phyloP scores from a whole-genome alignment of 1,140 invertebrate species.

The Drosophila nikananu region DNA sequence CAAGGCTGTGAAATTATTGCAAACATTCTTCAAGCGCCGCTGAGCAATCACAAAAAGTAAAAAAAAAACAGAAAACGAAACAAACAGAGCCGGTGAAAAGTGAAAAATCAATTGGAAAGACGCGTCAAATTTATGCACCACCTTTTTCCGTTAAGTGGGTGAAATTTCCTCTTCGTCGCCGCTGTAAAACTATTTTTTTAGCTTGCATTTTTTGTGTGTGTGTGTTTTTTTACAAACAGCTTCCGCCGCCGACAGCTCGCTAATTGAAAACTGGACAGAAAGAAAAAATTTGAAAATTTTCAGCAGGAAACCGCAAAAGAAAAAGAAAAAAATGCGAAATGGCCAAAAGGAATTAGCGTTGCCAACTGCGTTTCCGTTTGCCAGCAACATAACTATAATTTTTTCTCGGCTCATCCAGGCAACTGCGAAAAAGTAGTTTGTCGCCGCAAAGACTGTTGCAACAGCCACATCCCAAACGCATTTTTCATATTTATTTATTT shows the following conservation, averaged over 20 bases:
- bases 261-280: slow-evolving; percentile 62
- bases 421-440: slow-evolving; percentile 28
- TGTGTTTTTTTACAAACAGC: slow-evolving; percentile 44
- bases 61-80: slow-evolving; percentile 11
- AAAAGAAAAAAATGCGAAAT: slow-evolving; percentile 35
- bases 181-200: slow-evolving; percentile 22
- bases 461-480: slow-evolving; percentile 21
- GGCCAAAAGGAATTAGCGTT: slow-evolving; percentile 72
- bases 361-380: slow-evolving; percentile 70
- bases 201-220: slow-evolving; percentile 11
- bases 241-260: slow-evolving; percentile 59
- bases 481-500: slow-evolving; percentile 41
- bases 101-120: slow-evolving; percentile 64
- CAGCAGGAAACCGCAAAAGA: slow-evolving; percentile 50
- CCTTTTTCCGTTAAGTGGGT: slow-evolving; percentile 53
- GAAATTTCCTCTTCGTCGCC: slow-evolving; percentile 63
- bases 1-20: slow-evolving; percentile 62
- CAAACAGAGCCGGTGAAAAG: slow-evolving; percentile 62
- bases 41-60: slow-evolving; percentile 50
- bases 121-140: slow-evolving; percentile 57
- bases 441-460: slow-evolving; percentile 1
- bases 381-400: slow-evolving; percentile 64
- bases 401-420: slow-evolving; percentile 35
- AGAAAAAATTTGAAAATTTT: slow-evolving; percentile 45
- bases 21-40: slow-evolving; percentile 47